Conservation (phyloP, 2,888 invertebrate genomes). For the Drosophila percnosoma region DNA sequence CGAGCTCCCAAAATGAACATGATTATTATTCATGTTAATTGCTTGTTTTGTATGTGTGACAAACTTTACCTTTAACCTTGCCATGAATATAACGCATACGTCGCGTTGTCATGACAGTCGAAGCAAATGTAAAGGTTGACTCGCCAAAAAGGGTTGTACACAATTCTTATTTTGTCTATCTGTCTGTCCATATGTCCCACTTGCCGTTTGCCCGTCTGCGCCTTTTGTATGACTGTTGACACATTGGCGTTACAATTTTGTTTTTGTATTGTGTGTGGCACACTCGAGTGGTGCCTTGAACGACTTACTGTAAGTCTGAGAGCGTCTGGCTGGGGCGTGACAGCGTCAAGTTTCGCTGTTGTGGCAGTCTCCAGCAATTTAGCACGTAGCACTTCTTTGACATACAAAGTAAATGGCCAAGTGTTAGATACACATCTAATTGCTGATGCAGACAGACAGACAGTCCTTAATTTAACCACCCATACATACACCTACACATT, state of each 20-base stretch:
- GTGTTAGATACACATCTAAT: slow-evolving; percentile 77
- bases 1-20: slow-evolving; percentile 41
- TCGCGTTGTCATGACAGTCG: slow-evolving; percentile 59
- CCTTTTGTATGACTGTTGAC: slow-evolving; percentile 50
- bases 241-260: slow-evolving; percentile 59
- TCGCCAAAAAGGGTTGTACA: slow-evolving; percentile 62
- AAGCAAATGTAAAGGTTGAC: background rate
- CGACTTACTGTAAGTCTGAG: slow-evolving; percentile 37
- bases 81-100: slow-evolving; percentile 68
- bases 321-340: slow-evolving; percentile 68
- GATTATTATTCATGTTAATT: slow-evolving; percentile 74
- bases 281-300: slow-evolving; percentile 32
- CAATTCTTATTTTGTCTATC: slow-evolving; percentile 18
- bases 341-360: slow-evolving; percentile 61
- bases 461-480: slow-evolving; percentile 30
- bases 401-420: slow-evolving; percentile 68
- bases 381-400: slow-evolving; percentile 67
- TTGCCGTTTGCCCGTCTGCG: slow-evolving; percentile 11
- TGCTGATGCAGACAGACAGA: slow-evolving; percentile 50
- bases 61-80: slow-evolving; percentile 30
- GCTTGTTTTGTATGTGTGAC: slow-evolving; percentile 64
- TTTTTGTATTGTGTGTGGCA: slow-evolving; percentile 9
- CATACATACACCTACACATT: background rate
- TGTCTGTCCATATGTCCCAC: slow-evolving; percentile 1
- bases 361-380: slow-evolving; percentile 57